Base-by-base conservation (phyloP, 2,797 vertebrate species). In the Pipistrellus kuhlii region DNA sequence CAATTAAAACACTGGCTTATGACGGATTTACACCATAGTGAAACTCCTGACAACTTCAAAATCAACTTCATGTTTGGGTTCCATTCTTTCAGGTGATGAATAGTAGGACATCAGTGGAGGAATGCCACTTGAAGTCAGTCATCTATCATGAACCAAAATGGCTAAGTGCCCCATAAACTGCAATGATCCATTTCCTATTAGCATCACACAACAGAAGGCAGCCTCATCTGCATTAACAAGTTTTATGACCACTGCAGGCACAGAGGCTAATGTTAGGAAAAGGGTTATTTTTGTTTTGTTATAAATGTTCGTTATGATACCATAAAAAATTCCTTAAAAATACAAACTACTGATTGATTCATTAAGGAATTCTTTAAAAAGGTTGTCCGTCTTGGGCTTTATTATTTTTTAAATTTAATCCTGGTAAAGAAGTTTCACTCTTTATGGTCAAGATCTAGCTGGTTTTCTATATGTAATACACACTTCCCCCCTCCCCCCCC, bases 141-240 rank as follows among this genome's bases (percentile, higher is more conserved):
- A 98, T 98, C 98, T 98, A 98, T 98, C 98, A 98, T 94, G 96
- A 92, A 97, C 97, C 96, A 1, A 97, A 98, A 98, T 98, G 98
- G 96, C 95, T 97, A 98, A 98, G 98, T 97, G 98, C 97, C 97
- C 95, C 97, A 97, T 98, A 98, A 98, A 98, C 84, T 66, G 95
- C 98, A 97, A 97, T 95, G 97, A 97, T 97, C 98, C 97, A n/a
- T 97, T 98, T 98, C 98, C 98, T 98, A 98, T 98, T 98, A 98
- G 97, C 96, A 98, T 96, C 93, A 93, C 97, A 98, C 97, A 98
- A 98, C 97, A 98, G 97, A 98, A 98, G 97, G 97, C 96, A 97
- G 94, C 96, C 97, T 98, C 48, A 0, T 98, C 96, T 95, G 90
- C 98, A 98, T 98, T 98, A 98, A 98, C 98, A 98, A 97, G 98